Conservation (phyloP, 2,797 vertebrate species). For the Acanthurus tractus region DNA sequence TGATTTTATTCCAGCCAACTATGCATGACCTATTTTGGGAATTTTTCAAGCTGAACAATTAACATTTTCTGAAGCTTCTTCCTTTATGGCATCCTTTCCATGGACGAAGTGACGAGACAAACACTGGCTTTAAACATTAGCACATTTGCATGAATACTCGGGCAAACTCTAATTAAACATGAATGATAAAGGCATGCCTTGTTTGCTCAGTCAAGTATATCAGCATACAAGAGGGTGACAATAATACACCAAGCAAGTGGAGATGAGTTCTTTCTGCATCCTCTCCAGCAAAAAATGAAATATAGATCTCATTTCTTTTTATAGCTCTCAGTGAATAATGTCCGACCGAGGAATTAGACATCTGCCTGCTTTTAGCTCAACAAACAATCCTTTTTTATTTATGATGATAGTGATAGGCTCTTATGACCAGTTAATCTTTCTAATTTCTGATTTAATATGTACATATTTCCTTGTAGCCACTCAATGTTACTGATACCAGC, state of each 20-base stretch:
- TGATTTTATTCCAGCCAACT: constrained; percentile 78
- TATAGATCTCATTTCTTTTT: constrained; percentile 68
- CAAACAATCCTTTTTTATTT: constrained; percentile 53
- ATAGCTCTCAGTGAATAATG: constrained; percentile 60
- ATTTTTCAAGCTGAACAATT: constrained; percentile 82
- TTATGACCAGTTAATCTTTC: constrained; percentile 45
- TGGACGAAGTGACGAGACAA: constrained; percentile 63
- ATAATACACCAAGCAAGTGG: constrained; percentile 33
- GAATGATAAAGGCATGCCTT: constrained; percentile 76
- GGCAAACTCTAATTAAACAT: constrained; percentile 77
- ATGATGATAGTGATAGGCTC: constrained; percentile 28
- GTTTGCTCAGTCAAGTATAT: constrained; percentile 75
- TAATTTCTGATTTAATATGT: constrained; percentile 50
- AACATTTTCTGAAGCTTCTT: constrained; percentile 71
- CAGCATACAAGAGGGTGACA: constrained; percentile 57
- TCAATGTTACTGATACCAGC: constrained; percentile 37
- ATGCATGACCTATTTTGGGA: constrained; percentile 82
- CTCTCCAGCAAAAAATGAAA: constrained; percentile 57
- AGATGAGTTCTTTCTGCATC: constrained; percentile 37
- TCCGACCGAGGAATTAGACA: constrained; percentile 49
- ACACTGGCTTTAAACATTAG: constrained; percentile 57
- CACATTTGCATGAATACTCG: constrained; percentile 63
- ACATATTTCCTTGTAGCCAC: constrained; percentile 36
- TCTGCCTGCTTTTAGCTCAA: constrained; percentile 49
- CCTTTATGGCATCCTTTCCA: constrained; percentile 67